Evolutionary conservation across 1,140 invertebrate species (phyloP).

Genomic region (Diploscapter pachys): DNA sequence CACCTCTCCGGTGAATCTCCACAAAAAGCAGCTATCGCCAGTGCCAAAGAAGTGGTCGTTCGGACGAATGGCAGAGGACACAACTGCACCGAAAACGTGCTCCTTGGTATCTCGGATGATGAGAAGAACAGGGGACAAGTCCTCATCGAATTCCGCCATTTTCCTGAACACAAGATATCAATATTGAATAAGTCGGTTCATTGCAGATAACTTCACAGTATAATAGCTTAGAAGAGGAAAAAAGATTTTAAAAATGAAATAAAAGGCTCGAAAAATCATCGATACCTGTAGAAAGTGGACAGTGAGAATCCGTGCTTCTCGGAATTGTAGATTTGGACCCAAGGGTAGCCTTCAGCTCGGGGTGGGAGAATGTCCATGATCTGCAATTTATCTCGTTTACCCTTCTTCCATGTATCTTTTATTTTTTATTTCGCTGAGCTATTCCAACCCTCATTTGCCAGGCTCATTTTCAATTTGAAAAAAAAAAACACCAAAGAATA

Average conservation of each 20-base stretch:
- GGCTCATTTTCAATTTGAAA: too few species aligned
- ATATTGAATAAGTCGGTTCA: neutral
- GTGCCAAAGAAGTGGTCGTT: conserved; percentile 94
- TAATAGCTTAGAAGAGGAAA: too few species aligned
- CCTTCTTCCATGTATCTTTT: too few species aligned
- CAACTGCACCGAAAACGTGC: conserved; percentile 91
- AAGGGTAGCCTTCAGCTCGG: conserved; percentile 88
- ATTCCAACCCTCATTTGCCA: too few species aligned
- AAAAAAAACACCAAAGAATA: too few species aligned
- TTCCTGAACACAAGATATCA: conserved; percentile 40
- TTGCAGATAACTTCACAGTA: neutral
- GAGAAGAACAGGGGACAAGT: conserved; percentile 56
- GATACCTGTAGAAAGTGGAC: conserved; percentile 90
- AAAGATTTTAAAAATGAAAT: too few species aligned
- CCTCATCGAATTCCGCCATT: conserved; percentile 57
- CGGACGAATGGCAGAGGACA: conserved; percentile 81
- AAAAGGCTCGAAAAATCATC: conserved; percentile 63
- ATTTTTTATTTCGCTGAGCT: too few species aligned
- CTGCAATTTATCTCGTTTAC: conserved; percentile 27
- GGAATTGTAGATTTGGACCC: conserved; percentile 87
- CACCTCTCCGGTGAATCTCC: conserved; percentile 70
- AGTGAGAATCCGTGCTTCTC: conserved; percentile 94
- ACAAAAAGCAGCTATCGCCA: conserved; percentile 89
- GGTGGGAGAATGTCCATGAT: conserved; percentile 71
- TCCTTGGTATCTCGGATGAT: conserved; percentile 50